Evolutionary conservation across 2,113 vertebrate species (phyloP).

Genomic region (Bos indicus): DNA sequence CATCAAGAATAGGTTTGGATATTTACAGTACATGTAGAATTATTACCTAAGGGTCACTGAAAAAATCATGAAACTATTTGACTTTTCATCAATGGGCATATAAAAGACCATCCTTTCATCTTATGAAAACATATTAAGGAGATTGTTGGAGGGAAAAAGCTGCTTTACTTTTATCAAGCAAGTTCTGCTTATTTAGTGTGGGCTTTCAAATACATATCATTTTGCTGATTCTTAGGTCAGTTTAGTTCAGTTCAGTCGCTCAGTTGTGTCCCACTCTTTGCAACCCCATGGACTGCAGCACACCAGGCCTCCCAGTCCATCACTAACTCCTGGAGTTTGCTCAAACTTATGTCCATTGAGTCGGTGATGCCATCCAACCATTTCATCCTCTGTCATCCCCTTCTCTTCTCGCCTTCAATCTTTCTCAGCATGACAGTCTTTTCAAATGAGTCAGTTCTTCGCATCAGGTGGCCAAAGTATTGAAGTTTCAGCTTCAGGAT

Average conservation of each 20-base stretch:
- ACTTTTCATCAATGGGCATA: background rate
- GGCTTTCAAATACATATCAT: background rate
- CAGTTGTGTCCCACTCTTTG: background rate
- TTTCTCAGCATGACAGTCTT: background rate
- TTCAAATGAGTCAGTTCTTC: background rate
- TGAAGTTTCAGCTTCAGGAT: background rate
- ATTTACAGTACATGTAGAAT: background rate
- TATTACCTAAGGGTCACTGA: background rate
- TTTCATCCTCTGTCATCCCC: background rate
- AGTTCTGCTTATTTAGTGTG: background rate
- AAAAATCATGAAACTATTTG: background rate
- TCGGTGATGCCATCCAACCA: background rate
- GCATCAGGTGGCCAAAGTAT: background rate
- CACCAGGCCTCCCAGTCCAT: background rate
- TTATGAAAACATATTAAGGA: background rate
- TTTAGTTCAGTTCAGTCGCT: background rate
- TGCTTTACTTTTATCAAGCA: background rate
- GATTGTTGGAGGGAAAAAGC: background rate
- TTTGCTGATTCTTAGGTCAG: background rate
- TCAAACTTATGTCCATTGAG: background rate
- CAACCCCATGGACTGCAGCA: background rate
- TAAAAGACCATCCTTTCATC: background rate
- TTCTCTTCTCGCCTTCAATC: background rate
- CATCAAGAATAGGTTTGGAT: background rate
- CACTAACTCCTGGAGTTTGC: background rate